Conservation (phyloP, 1,140 invertebrate genomes). For the Triops longicaudatus region DNA sequence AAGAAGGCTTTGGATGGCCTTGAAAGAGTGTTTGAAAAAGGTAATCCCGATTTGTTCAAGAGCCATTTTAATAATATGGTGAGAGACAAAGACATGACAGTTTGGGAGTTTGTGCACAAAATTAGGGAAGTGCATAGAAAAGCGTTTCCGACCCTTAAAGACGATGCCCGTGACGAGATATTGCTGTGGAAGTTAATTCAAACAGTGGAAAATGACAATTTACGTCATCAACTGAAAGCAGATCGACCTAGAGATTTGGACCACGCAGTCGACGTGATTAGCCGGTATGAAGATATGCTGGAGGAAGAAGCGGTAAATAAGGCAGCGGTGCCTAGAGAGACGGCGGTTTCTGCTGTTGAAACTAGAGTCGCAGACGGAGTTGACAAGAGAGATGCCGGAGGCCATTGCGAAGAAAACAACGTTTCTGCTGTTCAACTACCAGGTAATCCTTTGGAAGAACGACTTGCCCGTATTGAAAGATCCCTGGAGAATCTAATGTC, state of each 20-base stretch:
- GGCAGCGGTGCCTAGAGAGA: not conserved
- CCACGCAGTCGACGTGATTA: not conserved
- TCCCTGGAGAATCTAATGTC: not conserved
- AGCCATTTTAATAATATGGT: not conserved
- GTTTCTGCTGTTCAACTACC: not conserved
- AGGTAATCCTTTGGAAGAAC: not conserved
- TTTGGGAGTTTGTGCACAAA: not conserved
- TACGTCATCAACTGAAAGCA: too few relatives aligned
- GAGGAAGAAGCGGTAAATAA: not conserved
- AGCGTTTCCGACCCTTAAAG: not conserved
- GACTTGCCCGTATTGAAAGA: not conserved
- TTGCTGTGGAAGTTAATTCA: not conserved
- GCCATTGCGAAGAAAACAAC: not conserved
- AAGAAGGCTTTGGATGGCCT: not conserved
- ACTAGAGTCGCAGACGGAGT: not conserved
- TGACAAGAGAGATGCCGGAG: not conserved
- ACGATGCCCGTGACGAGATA: not conserved
- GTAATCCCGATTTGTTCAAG: not conserved
- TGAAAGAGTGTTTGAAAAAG: not conserved
- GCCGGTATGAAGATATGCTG: not conserved
- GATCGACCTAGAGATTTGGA: not conserved
- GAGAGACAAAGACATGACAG: not conserved
- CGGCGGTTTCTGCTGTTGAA: not conserved
- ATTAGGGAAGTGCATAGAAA: not conserved
- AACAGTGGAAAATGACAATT: not conserved